phyloP scores from a whole-genome alignment of 2,797 vertebrate species.

The Capromys pilorides region DNA sequence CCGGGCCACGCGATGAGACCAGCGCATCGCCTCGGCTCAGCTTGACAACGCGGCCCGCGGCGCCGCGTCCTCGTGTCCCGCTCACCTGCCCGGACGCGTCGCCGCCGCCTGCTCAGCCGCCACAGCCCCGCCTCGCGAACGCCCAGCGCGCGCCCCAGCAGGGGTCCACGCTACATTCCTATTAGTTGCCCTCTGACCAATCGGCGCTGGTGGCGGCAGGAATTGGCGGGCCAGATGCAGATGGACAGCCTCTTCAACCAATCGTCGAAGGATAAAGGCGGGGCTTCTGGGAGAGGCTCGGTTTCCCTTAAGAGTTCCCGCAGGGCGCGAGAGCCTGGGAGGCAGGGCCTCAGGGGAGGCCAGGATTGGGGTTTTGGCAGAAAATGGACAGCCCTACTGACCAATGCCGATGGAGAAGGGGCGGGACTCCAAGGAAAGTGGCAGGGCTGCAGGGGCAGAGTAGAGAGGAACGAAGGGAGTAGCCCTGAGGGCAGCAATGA shows the following conservation, averaged over 20 bases:
- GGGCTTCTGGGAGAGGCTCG: neutral
- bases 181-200: slow-evolving; percentile 62
- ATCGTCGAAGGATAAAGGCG: neutral
- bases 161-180: neutral
- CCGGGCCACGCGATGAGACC: neutral
- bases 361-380: neutral
- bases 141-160: slow-evolving; percentile 56
- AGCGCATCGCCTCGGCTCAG: neutral
- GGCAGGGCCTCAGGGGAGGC: neutral
- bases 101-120: slow-evolving; percentile 31
- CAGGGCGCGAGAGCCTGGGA: neutral
- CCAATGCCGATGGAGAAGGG: slow-evolving; percentile 37
- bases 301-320: neutral
- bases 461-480: slow-evolving; percentile 53
- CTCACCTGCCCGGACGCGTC: slow-evolving; percentile 73
- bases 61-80: slow-evolving; percentile 12
- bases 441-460: neutral
- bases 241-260: neutral
- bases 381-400: neutral
- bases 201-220: neutral
- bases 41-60: neutral
- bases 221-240: neutral
- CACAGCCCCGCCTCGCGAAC: slow-evolving; percentile 68
- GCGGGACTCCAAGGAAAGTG: neutral
- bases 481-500: neutral